Conservation (phyloP, 1,140 invertebrate species). For the Melitaea cinxia region DNA sequence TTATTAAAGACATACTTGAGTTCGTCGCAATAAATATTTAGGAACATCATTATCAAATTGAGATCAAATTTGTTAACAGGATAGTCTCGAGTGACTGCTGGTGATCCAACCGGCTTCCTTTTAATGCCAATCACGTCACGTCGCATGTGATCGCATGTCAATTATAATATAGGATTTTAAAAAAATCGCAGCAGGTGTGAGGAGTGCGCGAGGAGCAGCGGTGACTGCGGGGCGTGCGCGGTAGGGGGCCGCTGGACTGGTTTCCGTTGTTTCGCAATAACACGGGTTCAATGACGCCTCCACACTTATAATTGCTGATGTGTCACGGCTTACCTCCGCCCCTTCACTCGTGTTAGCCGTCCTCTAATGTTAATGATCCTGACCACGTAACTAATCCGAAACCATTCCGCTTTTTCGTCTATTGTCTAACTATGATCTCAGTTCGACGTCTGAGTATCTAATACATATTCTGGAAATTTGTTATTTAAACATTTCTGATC, state of each 20-base stretch:
- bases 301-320: conserved; percentile 72
- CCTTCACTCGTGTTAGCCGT: conserved; percentile 55
- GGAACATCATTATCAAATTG: not conserved
- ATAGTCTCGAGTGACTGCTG: conserved; percentile 22
- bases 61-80: not conserved
- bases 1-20: not conserved
- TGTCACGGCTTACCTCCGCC: conserved; percentile 68
- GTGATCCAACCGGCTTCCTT: conserved; percentile 63
- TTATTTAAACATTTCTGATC: conserved; percentile 47
- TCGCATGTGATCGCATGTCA: conserved; percentile 66
- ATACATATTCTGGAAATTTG: not conserved
- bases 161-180: conserved; percentile 80
- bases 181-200: conserved; percentile 78
- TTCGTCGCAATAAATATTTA: not conserved
- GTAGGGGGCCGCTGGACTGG: conserved; percentile 62
- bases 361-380: conserved; percentile 44
- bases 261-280: conserved; percentile 81
- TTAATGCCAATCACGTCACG: conserved; percentile 63
- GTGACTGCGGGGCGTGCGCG: conserved; percentile 29
- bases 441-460: not conserved
- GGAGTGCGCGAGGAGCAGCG: conserved; percentile 39
- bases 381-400: conserved; percentile 34
- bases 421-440: not conserved
- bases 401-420: not conserved
- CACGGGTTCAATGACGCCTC: conserved; percentile 78